Percentiles rank a stretch among this genome's conserved stretches.
Evolutionary conservation across 2,113 vertebrate genomes (phyloP).

Genomic region (Etia nguti): DNA sequence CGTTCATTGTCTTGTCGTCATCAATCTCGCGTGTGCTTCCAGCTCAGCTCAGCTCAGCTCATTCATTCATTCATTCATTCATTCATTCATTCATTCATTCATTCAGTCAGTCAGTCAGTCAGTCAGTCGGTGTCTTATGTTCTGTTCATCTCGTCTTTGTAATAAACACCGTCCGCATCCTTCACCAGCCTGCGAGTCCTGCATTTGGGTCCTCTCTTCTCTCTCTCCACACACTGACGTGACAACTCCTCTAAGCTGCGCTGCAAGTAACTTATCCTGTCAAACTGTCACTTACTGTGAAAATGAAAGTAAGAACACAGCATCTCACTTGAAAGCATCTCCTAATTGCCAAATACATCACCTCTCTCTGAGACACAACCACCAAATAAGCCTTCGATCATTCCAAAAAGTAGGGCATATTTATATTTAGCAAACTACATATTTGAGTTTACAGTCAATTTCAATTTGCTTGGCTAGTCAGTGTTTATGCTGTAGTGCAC

Average conservation of each 20-base stretch:
- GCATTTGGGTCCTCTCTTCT: background rate
- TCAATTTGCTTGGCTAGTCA: background rate
- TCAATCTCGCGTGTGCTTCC: background rate
- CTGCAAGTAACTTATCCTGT: background rate
- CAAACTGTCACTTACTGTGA: background rate
- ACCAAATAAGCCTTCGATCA: background rate
- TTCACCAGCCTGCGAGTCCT: background rate
- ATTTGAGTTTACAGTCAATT: background rate
- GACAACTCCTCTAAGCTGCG: background rate
- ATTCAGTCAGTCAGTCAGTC: background rate
- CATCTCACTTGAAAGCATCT: background rate
- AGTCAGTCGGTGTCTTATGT: background rate
- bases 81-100: background rate
- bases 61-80: background rate
- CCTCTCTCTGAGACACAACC: background rate
- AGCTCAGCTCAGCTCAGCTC: background rate
- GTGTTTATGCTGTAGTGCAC: background rate
- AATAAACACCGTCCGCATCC: fast-evolving
- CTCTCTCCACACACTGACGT: background rate
- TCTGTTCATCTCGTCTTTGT: background rate
- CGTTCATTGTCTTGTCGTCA: background rate
- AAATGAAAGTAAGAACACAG: background rate
- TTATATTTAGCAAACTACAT: background rate
- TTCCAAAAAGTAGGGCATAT: background rate
- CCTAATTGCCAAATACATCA: background rate